These are phyloP conservation scores for Philonicus albiceps DNA, from an alignment of 2,888 invertebrate genomes.

Conservation along the genomic window DNA sequence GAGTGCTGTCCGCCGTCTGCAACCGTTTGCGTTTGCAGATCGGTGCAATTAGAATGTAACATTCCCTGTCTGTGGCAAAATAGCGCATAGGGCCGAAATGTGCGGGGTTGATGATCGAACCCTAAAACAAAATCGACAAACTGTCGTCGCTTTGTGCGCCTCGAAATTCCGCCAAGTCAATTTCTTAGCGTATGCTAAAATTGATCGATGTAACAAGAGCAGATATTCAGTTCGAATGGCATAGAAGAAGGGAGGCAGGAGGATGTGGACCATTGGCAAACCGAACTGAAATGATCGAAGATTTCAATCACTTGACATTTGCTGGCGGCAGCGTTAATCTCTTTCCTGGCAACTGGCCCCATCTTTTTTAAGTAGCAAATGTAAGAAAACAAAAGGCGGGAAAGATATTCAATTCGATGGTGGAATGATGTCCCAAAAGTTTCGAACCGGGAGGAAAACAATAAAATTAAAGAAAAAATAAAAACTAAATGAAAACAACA, in stretches of 20 bases:
- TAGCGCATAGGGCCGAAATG: neutral
- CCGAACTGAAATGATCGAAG: neutral
- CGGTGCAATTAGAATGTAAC: neutral
- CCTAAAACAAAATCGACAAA: constrained; percentile 6
- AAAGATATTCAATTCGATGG: neutral
- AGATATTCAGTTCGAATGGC: neutral
- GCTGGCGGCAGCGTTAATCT: constrained; percentile 30
- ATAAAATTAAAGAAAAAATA: constrained; percentile 9
- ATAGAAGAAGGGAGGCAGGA: neutral
- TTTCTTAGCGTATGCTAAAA: neutral
- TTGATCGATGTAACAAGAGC: constrained; percentile 25
- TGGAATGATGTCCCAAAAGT: neutral
- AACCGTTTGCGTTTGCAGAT: neutral
- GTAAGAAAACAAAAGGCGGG: neutral
- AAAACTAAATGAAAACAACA: neutral
- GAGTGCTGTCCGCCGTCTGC: neutral
- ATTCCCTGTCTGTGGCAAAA: neutral
- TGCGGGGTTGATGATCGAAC: constrained; percentile 29
- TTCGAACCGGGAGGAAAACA: neutral
- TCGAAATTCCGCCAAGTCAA: neutral
- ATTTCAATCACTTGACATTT: constrained; percentile 39
- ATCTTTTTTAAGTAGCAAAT: neutral
- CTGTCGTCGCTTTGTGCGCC: neutral
- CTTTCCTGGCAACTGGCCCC: neutral
- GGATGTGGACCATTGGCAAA: neutral